A percentile compares a stretch with the other conserved stretches of the same genome.
Conservation (phyloP, 2,888 invertebrate species). For the Monoplex corrugatus region DNA sequence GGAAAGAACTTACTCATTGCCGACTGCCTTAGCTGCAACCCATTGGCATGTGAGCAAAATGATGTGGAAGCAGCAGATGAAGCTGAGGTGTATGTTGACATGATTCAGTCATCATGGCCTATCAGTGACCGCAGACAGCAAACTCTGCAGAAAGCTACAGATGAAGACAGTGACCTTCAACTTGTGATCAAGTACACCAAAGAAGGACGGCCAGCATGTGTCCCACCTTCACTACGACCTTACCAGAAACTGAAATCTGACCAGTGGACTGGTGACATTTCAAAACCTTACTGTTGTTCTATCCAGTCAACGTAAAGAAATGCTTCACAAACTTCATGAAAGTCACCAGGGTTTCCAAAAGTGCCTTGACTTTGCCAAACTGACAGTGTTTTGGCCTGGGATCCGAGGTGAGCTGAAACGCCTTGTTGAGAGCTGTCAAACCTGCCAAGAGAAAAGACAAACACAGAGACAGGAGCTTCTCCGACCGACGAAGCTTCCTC, state of each 20-base stretch:
- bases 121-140: background rate
- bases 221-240: too few relatives aligned
- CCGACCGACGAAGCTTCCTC: too few relatives aligned
- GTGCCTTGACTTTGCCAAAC: background rate
- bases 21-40: background rate
- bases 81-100: background rate
- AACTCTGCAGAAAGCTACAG: background rate
- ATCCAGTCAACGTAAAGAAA: background rate
- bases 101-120: background rate
- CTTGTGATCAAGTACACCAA: background rate
- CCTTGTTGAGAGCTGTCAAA: too few relatives aligned
- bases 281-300: too few relatives aligned
- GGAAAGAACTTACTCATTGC: constrained; percentile 35
- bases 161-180: background rate
- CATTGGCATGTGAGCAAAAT: background rate
- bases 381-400: too few relatives aligned
- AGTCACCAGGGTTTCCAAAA: background rate
- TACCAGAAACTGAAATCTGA: too few relatives aligned
- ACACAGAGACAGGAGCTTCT: too few relatives aligned
- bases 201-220: background rate
- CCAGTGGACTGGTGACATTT: background rate
- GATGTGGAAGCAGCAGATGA: background rate
- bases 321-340: constrained; percentile 19
- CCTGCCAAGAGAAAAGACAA: too few relatives aligned
- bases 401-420: too few relatives aligned